Evolutionary conservation across 2,888 invertebrate genomes (phyloP).

Genomic region (Salticus scenicus): DNA sequence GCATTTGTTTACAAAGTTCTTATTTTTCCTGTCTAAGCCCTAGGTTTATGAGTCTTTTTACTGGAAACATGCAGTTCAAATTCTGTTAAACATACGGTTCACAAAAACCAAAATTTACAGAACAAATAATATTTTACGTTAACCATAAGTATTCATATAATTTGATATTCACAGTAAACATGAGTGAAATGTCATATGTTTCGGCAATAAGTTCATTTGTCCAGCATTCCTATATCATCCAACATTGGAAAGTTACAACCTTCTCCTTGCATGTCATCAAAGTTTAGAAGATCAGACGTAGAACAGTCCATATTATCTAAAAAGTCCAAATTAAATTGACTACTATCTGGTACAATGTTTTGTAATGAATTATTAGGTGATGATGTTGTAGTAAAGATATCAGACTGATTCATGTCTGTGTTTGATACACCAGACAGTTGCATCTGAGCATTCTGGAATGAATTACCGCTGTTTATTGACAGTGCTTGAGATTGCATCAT

Average conservation of each 20-base stretch:
- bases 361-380: slow-evolving; percentile 30
- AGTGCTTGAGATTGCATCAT: slow-evolving; percentile 28
- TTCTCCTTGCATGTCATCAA: slow-evolving; percentile 48
- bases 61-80: too few species aligned
- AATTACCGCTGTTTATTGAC: slow-evolving; percentile 6
- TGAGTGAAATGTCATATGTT: too few species aligned
- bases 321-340: slow-evolving; percentile 88
- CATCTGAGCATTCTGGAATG: background rate
- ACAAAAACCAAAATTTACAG: too few species aligned
- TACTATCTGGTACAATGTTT: slow-evolving; percentile 24
- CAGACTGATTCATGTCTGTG: slow-evolving; percentile 73
- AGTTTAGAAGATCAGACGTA: slow-evolving; percentile 45
- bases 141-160: too few species aligned
- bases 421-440: slow-evolving; percentile 67
- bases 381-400: slow-evolving; percentile 71
- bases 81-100: too few species aligned
- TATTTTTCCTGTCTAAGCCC: too few species aligned
- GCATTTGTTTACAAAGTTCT: too few species aligned
- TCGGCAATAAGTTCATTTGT: background rate
- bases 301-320: slow-evolving; percentile 82
- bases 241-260: slow-evolving; percentile 25
- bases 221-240: slow-evolving; percentile 48
- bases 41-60: too few species aligned
- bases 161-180: too few species aligned
- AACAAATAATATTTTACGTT: too few species aligned